A percentile compares a stretch with the other conserved stretches of the same genome.
phyloP scores from a whole-genome alignment of 1,140 invertebrate genomes.

The Scaptomyza pallida region DNA sequence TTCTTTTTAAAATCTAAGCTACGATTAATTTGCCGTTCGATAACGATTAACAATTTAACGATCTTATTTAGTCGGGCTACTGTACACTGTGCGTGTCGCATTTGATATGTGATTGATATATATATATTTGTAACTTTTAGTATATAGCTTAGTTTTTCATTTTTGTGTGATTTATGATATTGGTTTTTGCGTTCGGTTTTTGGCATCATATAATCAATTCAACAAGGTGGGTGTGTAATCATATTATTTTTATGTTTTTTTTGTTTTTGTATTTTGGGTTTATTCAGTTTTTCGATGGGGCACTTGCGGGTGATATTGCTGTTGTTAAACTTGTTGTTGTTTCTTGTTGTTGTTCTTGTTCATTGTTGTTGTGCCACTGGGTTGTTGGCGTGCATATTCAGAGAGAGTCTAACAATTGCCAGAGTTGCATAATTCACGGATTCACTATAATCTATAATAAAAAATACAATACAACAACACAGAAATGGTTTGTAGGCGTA shows the following conservation, averaged over 20 bases:
- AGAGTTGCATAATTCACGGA: slow-evolving; percentile 82
- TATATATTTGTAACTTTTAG: neutral
- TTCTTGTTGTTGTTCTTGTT: slow-evolving; percentile 11
- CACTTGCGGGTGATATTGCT: slow-evolving; percentile 60
- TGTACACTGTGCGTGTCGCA: slow-evolving; percentile 31
- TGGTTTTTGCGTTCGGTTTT: slow-evolving; percentile 18
- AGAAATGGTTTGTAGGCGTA: slow-evolving; percentile 62
- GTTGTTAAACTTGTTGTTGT: slow-evolving; percentile 18
- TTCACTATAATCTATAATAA: slow-evolving; percentile 81
- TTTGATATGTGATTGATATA: slow-evolving; percentile 8
- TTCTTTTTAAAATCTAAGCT: slow-evolving; percentile 50
- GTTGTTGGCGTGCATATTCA: slow-evolving; percentile 70
- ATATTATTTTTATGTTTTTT: neutral
- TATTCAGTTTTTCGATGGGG: slow-evolving; percentile 54
- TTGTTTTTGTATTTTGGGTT: slow-evolving; percentile 24
- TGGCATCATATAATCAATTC: slow-evolving; percentile 60
- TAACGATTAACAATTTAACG: slow-evolving; percentile 36
- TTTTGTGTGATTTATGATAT: slow-evolving; percentile 14
- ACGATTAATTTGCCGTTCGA: slow-evolving; percentile 32
- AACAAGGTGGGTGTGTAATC: slow-evolving; percentile 63
- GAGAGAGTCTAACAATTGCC: slow-evolving; percentile 78
- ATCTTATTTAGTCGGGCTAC: slow-evolving; percentile 61
- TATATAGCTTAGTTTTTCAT: neutral
- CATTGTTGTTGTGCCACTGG: slow-evolving; percentile 44
- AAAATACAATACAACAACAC: slow-evolving; percentile 81